These are phyloP conservation scores for Branchellion lobata DNA, from an alignment of 2,888 invertebrate species.

Conservation along the genomic window DNA sequence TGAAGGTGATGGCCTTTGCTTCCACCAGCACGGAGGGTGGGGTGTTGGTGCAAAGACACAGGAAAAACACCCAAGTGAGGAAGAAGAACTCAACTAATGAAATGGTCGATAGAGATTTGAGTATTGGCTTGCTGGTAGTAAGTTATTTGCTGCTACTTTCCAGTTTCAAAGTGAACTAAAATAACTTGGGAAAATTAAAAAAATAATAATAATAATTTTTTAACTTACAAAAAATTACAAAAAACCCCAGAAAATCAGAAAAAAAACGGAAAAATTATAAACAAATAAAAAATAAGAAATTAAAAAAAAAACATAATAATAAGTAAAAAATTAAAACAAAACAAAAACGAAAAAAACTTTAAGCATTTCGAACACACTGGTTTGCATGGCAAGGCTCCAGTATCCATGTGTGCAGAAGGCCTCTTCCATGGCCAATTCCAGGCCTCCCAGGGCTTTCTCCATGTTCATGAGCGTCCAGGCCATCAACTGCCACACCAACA, in stretches of 20 bases:
- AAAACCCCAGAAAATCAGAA: not conserved
- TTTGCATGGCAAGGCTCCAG: constrained; percentile 11
- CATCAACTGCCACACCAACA: constrained; percentile 79
- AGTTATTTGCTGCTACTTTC: not conserved
- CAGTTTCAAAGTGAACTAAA: not conserved
- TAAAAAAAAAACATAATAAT: constrained; percentile 66
- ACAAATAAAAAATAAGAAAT: not conserved
- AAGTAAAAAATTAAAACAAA: constrained; percentile 81
- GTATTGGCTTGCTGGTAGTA: not conserved
- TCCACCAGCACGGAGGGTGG: constrained; percentile 72
- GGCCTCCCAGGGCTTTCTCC: constrained; percentile 63
- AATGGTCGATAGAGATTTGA: not conserved
- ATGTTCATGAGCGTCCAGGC: constrained; percentile 83
- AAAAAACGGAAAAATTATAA: not conserved
- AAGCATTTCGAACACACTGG: not conserved
- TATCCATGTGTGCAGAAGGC: constrained; percentile 44
- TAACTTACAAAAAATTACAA: not conserved
- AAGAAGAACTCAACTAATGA: constrained; percentile 58
- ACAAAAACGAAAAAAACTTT: too few relatives aligned
- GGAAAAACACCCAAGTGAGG: constrained; percentile 74
- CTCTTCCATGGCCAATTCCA: constrained; percentile 56
- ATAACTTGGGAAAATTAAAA: too few relatives aligned
- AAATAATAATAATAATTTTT: not conserved
- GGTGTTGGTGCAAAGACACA: constrained; percentile 83
- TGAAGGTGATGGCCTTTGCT: constrained; percentile 78